A percentile compares a stretch with the other conserved stretches of the same genome.
These are phyloP conservation scores for Brachionus paranguensis DNA, from an alignment of 1,140 invertebrate species.

Conservation along the genomic window DNA sequence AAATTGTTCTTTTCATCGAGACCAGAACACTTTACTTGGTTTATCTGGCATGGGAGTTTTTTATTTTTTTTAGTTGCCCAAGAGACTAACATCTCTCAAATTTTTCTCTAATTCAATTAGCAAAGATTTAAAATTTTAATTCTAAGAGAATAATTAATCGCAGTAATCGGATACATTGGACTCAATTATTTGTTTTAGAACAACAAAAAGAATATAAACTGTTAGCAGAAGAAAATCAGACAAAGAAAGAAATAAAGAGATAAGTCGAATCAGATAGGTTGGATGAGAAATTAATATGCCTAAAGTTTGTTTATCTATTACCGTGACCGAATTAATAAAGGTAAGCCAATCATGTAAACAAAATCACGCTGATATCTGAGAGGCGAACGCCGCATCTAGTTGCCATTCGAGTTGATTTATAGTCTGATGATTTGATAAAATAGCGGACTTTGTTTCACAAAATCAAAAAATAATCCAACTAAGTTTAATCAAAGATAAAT, in stretches of 20 bases:
- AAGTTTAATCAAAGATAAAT: conserved; percentile 37
- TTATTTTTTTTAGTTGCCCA: background rate
- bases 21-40: background rate
- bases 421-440: conserved; percentile 16
- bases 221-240: background rate
- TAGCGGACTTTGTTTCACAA: background rate
- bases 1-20: too few relatives aligned
- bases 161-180: background rate
- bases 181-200: background rate
- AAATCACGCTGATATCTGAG: conserved; percentile 16
- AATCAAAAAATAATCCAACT: conserved; percentile 32
- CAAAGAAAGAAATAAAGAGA: background rate
- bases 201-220: background rate
- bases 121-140: conserved; percentile 32
- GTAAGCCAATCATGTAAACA: conserved; percentile 6
- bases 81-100: background rate
- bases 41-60: background rate
- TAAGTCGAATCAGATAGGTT: conserved; percentile 1
- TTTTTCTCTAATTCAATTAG: background rate
- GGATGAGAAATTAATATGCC: conserved; percentile 19
- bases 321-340: background rate
- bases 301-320: conserved; percentile 24
- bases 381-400: background rate
- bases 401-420: conserved; percentile 24
- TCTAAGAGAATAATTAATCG: background rate